Evolutionary conservation across 2,888 invertebrate species (phyloP).

Genomic region (Apantesis nais): DNA sequence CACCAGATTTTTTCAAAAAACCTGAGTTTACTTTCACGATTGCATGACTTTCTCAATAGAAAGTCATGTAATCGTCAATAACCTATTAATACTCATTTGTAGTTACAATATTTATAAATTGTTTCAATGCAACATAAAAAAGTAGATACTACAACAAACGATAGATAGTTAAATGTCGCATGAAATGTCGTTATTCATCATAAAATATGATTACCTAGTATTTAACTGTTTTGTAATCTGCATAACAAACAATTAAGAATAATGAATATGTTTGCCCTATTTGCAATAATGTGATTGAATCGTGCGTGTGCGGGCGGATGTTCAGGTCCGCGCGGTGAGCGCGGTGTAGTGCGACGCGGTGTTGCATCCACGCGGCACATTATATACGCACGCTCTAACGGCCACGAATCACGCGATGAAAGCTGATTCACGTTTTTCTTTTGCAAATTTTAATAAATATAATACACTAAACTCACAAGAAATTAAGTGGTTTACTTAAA

Average conservation of each 20-base stretch:
- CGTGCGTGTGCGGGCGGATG: constrained; percentile 17
- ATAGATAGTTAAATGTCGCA: constrained; percentile 59
- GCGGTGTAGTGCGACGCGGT: not conserved
- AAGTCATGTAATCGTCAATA: too few species aligned
- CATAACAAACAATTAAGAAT: constrained; percentile 65
- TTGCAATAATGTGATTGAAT: constrained; percentile 60
- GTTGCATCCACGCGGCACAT: constrained; percentile 54
- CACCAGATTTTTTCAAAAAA: too few species aligned
- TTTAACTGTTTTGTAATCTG: constrained; percentile 60
- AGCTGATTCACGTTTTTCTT: constrained; percentile 46
- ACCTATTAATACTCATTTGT: constrained; percentile 63
- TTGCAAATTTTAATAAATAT: constrained; percentile 39
- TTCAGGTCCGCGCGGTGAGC: not conserved
- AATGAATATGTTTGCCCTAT: constrained; percentile 64
- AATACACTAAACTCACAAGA: not conserved
- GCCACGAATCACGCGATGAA: constrained; percentile 50
- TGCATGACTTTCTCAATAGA: too few species aligned
- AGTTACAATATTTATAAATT: constrained; percentile 59
- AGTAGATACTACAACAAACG: constrained; percentile 42
- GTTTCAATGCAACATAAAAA: constrained; percentile 50
- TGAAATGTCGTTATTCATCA: constrained; percentile 59
- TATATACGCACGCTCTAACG: constrained; percentile 52
- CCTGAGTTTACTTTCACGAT: too few species aligned
- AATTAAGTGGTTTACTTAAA: not conserved
- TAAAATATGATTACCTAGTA: constrained; percentile 48